A percentile compares a stretch with the other conserved stretches of the same genome.
phyloP scores from a whole-genome alignment of 2,888 invertebrate species.

The Ypsolopha scabrella region DNA sequence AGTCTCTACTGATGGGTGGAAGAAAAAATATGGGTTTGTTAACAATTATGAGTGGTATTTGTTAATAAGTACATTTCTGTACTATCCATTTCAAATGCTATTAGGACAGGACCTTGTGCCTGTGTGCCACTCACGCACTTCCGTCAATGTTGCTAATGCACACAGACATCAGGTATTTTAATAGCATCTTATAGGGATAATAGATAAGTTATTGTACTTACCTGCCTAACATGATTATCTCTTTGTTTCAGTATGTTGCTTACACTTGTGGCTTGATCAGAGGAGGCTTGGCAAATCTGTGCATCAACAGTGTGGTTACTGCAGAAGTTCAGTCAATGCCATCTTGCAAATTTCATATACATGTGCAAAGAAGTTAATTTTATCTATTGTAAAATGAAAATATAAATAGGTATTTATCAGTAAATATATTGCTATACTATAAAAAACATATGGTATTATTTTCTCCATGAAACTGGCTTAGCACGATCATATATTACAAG shows the following conservation, averaged over 20 bases:
- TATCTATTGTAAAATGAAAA: conserved; percentile 2
- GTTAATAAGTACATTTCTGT: no score
- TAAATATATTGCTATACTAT: not conserved
- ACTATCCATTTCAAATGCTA: no score
- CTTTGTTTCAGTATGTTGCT: conserved; percentile 80
- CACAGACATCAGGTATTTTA: no score
- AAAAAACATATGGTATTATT: not conserved
- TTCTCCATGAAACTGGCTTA: conserved; percentile 26
- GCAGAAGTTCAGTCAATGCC: conserved; percentile 95
- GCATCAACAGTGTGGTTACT: conserved; percentile 93
- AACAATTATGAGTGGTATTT: no score
- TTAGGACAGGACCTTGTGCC: no score
- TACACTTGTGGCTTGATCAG: conserved; percentile 96
- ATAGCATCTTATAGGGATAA: no score
- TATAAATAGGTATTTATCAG: not conserved
- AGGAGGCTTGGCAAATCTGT: conserved; percentile 95
- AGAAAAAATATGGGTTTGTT: no score
- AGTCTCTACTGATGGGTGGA: no score
- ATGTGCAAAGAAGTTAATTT: conserved; percentile 78
- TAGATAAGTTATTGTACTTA: no score
- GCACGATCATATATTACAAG: conserved; percentile 18
- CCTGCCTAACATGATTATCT: no score
- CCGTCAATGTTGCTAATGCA: no score
- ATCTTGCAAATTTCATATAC: conserved; percentile 91
- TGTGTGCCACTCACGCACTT: no score